A percentile compares a stretch with the other conserved stretches of the same genome.
These are phyloP conservation scores for Ophiothrix spiculata DNA, from an alignment of 35 echinoderm and acorn worm genomes.

Conservation along the genomic window DNA sequence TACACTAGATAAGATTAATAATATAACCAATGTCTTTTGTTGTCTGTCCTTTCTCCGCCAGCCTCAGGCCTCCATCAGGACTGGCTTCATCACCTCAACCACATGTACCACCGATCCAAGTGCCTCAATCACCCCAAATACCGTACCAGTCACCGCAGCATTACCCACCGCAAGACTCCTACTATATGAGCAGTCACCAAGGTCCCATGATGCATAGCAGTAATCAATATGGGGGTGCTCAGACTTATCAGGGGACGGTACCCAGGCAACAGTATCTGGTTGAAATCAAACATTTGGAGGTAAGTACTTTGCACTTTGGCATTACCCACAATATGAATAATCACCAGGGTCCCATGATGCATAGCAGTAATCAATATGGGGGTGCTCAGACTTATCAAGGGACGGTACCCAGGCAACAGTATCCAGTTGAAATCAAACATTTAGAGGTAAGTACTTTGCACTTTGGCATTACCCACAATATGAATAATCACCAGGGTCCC, in stretches of 20 bases:
- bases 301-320: too few relatives aligned
- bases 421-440: constrained; percentile 73
- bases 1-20: too few relatives aligned
- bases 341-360: not conserved
- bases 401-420: constrained; percentile 17
- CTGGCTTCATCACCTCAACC: not conserved
- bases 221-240: constrained; percentile 13
- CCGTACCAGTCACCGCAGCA: not conserved
- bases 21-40: too few relatives aligned
- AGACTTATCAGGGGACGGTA: not conserved
- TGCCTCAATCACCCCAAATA: not conserved
- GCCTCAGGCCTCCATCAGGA: not conserved
- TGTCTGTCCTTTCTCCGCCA: too few relatives aligned
- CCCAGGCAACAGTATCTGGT: constrained; percentile 38
- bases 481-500: not conserved
- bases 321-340: not conserved
- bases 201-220: not conserved
- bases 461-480: too few relatives aligned
- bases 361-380: constrained; percentile 7
- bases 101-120: not conserved
- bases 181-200: not conserved
- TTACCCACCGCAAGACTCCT: constrained; percentile 21
- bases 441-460: too few relatives aligned
- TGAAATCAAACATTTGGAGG: constrained; percentile 84
- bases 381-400: constrained; percentile 9